These are phyloP conservation scores for Paragorgia papillata DNA, from an alignment of 92 coral and sea anemone species.

Conservation along the genomic window DNA sequence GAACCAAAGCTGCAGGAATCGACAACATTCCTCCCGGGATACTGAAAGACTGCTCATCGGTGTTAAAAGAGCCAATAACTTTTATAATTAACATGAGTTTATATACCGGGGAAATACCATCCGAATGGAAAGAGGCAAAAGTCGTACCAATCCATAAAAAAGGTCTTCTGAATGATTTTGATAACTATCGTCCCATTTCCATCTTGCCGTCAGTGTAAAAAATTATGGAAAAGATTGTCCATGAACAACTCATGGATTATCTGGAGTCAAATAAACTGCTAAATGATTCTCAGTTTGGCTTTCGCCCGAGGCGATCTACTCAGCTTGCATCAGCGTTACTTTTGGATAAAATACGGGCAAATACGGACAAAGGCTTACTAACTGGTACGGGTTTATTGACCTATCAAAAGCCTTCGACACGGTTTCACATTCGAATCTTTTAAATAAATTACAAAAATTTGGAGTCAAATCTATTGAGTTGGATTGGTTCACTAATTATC, in stretches of 20 bases:
- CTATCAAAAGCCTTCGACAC: constrained; percentile 22
- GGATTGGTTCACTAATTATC: constrained; percentile 8
- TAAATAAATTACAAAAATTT: not conserved
- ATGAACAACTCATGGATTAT: not conserved
- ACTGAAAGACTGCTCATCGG: constrained; percentile 2
- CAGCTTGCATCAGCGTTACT: not conserved
- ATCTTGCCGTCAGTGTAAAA: not conserved
- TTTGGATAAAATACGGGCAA: not conserved
- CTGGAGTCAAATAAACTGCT: not conserved
- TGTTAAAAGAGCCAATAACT: constrained; percentile 1
- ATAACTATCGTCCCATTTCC: constrained; percentile 19
- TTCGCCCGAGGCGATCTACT: not conserved
- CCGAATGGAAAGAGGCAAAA: constrained; percentile 17
- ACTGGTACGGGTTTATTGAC: constrained; percentile 5
- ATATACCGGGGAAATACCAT: constrained; percentile 8
- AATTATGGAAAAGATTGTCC: not conserved
- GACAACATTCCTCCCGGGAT: constrained; percentile 30
- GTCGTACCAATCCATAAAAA: constrained; percentile 26
- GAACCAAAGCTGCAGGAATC: constrained; percentile 23
- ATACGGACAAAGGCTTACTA: not conserved
- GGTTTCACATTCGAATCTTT: not conserved
- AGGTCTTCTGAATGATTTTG: not conserved
- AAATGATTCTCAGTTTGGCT: constrained; percentile 21
- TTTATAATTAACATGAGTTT: constrained; percentile 4
- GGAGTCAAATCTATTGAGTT: not conserved